phyloP scores from a whole-genome alignment of 2,113 vertebrate genomes.

The Taxidea taxus region DNA sequence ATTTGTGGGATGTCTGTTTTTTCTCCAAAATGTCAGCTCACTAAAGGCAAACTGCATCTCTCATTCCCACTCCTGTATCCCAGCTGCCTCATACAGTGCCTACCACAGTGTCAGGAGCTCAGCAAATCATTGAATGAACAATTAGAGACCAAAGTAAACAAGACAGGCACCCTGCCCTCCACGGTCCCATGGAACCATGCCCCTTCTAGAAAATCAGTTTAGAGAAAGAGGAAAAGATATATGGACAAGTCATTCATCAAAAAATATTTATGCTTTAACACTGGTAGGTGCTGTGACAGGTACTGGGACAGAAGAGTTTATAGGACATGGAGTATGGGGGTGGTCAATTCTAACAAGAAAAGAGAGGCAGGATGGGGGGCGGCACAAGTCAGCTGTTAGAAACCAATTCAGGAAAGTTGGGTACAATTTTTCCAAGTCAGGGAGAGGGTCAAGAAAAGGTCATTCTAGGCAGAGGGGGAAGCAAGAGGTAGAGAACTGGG shows the following conservation, averaged over 20 bases:
- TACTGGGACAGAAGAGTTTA: neutral
- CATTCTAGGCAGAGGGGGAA: neutral
- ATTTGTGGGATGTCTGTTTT: conserved; percentile 8
- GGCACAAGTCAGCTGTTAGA: neutral
- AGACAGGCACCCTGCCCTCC: neutral
- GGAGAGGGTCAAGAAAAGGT: neutral
- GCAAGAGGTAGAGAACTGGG: neutral
- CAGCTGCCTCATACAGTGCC: neutral
- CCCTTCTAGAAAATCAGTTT: neutral
- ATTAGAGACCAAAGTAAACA: neutral
- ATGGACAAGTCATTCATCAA: neutral
- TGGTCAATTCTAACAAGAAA: neutral
- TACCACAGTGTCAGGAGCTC: neutral
- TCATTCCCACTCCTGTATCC: neutral
- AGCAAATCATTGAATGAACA: neutral
- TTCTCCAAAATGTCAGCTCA: neutral
- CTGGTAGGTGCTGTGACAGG: neutral
- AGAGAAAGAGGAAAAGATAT: neutral
- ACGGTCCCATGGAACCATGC: neutral
- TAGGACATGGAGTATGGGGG: neutral
- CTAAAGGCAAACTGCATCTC: neutral
- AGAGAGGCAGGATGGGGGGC: neutral
- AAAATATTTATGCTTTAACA: neutral
- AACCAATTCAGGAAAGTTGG: neutral
- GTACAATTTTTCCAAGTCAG: neutral